Base-by-base conservation (phyloP, 2,888 invertebrate genomes). In the Lasioglossum pauxillum region DNA sequence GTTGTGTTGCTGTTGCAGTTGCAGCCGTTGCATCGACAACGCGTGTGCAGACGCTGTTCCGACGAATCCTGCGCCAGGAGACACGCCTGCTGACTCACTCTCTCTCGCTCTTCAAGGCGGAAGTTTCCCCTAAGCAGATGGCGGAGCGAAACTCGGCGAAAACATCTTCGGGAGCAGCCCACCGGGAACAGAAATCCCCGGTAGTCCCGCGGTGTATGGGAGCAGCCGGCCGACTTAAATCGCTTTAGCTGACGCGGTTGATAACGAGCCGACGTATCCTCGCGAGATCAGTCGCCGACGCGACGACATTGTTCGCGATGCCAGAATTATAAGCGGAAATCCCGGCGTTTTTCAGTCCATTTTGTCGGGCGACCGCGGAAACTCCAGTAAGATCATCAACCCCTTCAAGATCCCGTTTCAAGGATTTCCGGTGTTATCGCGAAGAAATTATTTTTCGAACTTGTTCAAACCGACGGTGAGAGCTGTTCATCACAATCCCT, bases 231-330 rank as follows among this genome's bases (percentile, higher is more conserved):
- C 79, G 79, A 79, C 73, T 73, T 74, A 79, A 79, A 73, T 79
- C 79, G 79, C 57, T 79, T 74, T 79, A 73, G 73, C 79, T 79
- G 73, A 79, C 73, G 72, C 73, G 74, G 60, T 73, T 79, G 64
- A 74, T 79, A 73, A 79, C 64, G 64, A 64, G 64, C 64, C 35
- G 64, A 57, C 41, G 60, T 57, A 71, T 44, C 69, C 78, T 78
- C 72, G 12, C 10, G 78, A 78, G 71, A 53, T 64, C 64, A 64
- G 64, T 19, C 31, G 8, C 8, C 64, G 19, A 31, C 64, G 64
- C 27, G 64, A 31, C 31, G 31, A 31, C 31, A 35, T 64, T 64
- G 8, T 31, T 64, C 64, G 64, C 2, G 27, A 31, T 5, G 5
- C 2, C 0, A 0, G 31, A 31, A 64, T 16, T 31, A 31, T 31